Conservation (phyloP, 2,797 vertebrate species). For the Nothura maculosa region DNA sequence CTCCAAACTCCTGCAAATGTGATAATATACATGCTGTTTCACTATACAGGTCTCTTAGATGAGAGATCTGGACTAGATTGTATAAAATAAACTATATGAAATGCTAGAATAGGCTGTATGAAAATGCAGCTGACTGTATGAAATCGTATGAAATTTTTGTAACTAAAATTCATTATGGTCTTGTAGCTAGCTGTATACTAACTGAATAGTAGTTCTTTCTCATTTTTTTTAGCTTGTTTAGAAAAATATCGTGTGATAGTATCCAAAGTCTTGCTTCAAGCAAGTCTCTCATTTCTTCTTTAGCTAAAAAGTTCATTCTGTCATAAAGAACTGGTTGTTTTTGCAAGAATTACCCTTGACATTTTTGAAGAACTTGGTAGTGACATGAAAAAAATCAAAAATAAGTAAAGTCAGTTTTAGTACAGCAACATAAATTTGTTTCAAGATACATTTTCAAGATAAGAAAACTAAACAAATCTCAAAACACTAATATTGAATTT, state of each 20-base stretch:
- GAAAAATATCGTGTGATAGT: fast-evolving
- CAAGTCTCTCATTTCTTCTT: neutral
- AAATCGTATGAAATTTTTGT: neutral
- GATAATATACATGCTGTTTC: neutral
- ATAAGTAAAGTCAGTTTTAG: neutral
- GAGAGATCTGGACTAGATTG: neutral
- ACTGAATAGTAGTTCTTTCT: neutral
- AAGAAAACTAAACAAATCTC: neutral
- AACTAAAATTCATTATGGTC: neutral
- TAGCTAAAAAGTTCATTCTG: neutral
- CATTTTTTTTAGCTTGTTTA: neutral
- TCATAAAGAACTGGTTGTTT: neutral
- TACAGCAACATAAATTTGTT: neutral
- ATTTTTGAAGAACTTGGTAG: neutral
- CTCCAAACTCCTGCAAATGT: neutral
- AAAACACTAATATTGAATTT: neutral
- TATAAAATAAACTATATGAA: neutral
- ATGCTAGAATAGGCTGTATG: neutral
- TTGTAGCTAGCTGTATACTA: neutral
- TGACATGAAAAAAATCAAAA: neutral
- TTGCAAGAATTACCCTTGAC: neutral
- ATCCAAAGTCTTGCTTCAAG: neutral
- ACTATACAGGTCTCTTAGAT: neutral
- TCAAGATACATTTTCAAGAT: neutral
- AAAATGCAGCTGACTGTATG: neutral